Base-by-base conservation (phyloP, 2,888 invertebrate genomes). In the Catocala sponsa region DNA sequence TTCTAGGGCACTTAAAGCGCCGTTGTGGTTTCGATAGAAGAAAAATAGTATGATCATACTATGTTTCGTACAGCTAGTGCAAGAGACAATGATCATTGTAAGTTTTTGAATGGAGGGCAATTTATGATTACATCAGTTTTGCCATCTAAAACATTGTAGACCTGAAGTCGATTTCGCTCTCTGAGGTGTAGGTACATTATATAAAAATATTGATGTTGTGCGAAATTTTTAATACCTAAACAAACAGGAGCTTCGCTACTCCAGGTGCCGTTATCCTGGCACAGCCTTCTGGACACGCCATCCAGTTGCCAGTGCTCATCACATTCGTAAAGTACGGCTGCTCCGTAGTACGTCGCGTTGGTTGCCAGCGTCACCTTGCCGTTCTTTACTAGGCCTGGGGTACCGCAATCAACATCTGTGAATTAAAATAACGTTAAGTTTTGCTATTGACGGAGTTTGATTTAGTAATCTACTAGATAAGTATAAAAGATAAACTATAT, bases 181-280 rank as follows among this genome's bases (percentile, higher is more conserved):
- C 25, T 25, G 25, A 25, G 25, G 25, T 25, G 35, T n/a, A n/a
- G n/a, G n/a, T 38, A 38, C 35, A 7, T 9, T 38, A 9, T 0
- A 38, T 38, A 13, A 13, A 46, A 6, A 15, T 13, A 46, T 46
- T 46, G 44, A 6, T 6, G 42, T 32, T 1, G 25, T 25, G 25
- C 2, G 25, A 25, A 1, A 25, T 25, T 25, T 25, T 6, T 15
- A 44, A 81, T 89, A 97, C 97, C 97, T 94, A 95, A 95, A 84
- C 98, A 98, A n/a, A 91, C 85, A 0, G 98, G 98, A 0, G 96
- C 91, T 63, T 97, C 97, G 13, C 97, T 97, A 80, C 98, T 98
- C 98, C 98, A 98, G 0, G 98, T 98, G 54, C 97, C 98, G 82
- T 98, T 97, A 82, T 98, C 98, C 57, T 98, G 95, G 82, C 98